Conservation (phyloP, 2,888 invertebrate species). For the Neuroscelio doddi region DNA sequence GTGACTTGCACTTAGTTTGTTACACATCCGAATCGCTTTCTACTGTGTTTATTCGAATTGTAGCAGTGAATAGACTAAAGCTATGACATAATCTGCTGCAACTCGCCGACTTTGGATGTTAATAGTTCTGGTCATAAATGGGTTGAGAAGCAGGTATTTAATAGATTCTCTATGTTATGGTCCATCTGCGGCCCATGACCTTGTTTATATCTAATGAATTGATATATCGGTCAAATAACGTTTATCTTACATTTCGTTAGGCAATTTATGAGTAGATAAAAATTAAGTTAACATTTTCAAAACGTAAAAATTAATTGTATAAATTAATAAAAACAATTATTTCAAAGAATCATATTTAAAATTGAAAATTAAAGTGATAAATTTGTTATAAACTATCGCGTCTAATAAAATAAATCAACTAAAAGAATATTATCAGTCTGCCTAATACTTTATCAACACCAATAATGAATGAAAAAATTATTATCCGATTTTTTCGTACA, state of each 20-base stretch:
- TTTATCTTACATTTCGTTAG: neutral
- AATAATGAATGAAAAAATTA: no score
- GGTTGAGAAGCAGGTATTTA: neutral
- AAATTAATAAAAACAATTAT: no score
- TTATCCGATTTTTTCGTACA: no score
- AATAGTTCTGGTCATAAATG: constrained; percentile 20
- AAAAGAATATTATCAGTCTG: no score
- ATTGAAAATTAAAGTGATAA: no score
- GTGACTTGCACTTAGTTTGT: neutral
- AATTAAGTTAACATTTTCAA: no score
- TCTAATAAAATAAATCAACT: no score
- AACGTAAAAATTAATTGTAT: no score
- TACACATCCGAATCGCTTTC: constrained; percentile 11
- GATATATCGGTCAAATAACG: neutral
- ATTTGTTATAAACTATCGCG: no score
- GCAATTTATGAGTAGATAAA: no score
- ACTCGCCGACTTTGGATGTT: constrained; percentile 19
- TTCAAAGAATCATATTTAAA: no score
- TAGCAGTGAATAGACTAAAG: constrained; percentile 13
- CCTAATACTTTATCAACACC: no score
- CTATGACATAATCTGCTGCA: constrained; percentile 21
- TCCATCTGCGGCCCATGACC: constrained; percentile 5
- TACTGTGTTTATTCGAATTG: constrained; percentile 4
- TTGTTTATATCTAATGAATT: neutral
- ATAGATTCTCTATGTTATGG: constrained; percentile 1